These are phyloP conservation scores for Zaprionus inermis DNA, from an alignment of 1,140 invertebrate species.

Conservation along the genomic window DNA sequence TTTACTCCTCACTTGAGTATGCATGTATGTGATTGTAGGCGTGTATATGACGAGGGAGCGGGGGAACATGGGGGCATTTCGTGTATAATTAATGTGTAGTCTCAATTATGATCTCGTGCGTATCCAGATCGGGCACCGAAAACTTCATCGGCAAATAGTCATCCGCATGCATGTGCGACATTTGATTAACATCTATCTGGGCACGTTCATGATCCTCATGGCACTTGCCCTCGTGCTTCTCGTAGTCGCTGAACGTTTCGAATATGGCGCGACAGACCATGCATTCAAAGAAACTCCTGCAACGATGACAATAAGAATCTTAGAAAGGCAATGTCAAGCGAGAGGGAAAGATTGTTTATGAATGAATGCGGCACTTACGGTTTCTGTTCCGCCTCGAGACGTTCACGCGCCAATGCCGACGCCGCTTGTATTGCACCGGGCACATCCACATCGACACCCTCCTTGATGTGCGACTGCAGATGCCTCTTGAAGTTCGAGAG, in stretches of 20 bases:
- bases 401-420: slow-evolving; percentile 66
- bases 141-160: slow-evolving; percentile 81
- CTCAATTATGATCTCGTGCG: slow-evolving; percentile 82
- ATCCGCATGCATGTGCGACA: slow-evolving; percentile 72
- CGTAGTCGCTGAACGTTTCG: slow-evolving; percentile 77
- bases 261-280: slow-evolving; percentile 81
- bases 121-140: slow-evolving; percentile 77
- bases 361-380: slow-evolving; percentile 70
- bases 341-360: not conserved
- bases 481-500: slow-evolving; percentile 79
- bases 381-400: slow-evolving; percentile 72
- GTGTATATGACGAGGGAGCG: slow-evolving; percentile 13
- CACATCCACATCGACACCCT: slow-evolving; percentile 75
- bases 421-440: slow-evolving; percentile 68
- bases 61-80: not conserved
- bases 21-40: slow-evolving; percentile 54
- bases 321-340: not conserved
- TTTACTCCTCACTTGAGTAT: slow-evolving; percentile 54
- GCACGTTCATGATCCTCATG: slow-evolving; percentile 73
- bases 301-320: slow-evolving; percentile 21
- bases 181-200: slow-evolving; percentile 74
- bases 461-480: slow-evolving; percentile 78
- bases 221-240: slow-evolving; percentile 77
- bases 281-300: slow-evolving; percentile 75
- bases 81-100: slow-evolving; percentile 66